phyloP scores from a whole-genome alignment of 2,113 vertebrate species.

The Anthoscopus minutus region DNA sequence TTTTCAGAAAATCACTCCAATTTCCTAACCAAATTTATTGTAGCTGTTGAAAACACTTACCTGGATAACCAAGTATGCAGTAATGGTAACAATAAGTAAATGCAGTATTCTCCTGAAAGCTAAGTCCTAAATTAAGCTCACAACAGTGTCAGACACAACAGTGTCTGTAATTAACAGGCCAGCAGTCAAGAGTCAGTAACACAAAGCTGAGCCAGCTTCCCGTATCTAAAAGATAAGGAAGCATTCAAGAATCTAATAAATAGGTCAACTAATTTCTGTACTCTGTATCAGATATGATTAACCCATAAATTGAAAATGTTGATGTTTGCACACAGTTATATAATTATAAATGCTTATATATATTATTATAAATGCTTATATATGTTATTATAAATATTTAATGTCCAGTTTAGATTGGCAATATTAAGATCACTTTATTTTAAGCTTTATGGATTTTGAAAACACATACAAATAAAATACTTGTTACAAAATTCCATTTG shows the following conservation, averaged over 20 bases:
- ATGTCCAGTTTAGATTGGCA: background rate
- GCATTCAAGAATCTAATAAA: background rate
- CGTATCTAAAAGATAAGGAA: background rate
- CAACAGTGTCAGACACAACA: background rate
- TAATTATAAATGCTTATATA: background rate
- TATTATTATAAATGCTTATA: background rate
- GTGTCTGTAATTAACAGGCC: background rate
- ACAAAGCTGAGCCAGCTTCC: background rate
- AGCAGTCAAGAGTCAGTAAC: background rate
- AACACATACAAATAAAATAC: slow-evolving; percentile 23
- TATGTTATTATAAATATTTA: background rate
- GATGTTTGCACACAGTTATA: background rate
- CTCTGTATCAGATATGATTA: background rate
- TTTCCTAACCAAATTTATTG: background rate
- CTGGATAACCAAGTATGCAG: background rate
- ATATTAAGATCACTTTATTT: slow-evolving; percentile 44
- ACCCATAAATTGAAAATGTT: background rate
- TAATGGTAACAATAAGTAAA: background rate
- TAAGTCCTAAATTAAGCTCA: background rate
- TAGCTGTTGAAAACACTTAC: background rate
- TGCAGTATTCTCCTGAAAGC: background rate
- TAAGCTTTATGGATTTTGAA: slow-evolving; percentile 12
- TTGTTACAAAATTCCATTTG: slow-evolving; percentile 25
- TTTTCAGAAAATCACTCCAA: background rate
- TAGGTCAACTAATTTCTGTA: background rate